Evolutionary conservation across 2,888 invertebrate species (phyloP), one percentile per base, ranked within the genome.

Genomic region (Endomychus coccineus): DNA sequence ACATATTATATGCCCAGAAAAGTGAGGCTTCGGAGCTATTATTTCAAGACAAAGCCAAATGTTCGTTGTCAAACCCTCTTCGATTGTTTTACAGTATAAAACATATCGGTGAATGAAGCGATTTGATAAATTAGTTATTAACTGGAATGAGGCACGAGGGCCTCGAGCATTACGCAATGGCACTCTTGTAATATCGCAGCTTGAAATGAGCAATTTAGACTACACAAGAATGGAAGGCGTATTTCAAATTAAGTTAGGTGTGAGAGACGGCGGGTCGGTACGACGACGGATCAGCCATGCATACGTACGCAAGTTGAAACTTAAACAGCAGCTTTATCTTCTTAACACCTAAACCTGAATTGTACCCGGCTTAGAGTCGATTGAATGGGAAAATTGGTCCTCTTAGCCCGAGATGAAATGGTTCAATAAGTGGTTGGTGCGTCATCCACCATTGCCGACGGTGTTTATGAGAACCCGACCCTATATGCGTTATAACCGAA

Each of bases 361-460:
- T 55, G 56, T 55, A 49, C 51, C 42, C 45, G 46, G 54, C 54
- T 59, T 54, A 52, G 21, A 19, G 52, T 49, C 57, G 58, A 61
- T 60, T 58, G 59, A 60, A 59, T 58, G 59, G 49, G 59, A 60
- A 59, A 60, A 61, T 60, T 59, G 59, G 55, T 45, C 49, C 55
- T 52, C 51, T 57, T 53, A 51, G 49, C 45, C 43, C 44, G 45
- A 49, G 44, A 50, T 49, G 43, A 50, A 58, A 59, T 55, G 53
- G 55, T 50, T 55, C 55, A 53, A 58, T 59, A 60, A 59, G 56
- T 55, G 25, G 21, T 19, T 19, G n/a, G 6, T 6, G 21, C 21
- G 21, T 19, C 21, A 19, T n/a, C 6, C 21, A n/a, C 6, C 21
- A n/a, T n/a, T 19, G 21, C 21, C n/a, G n/a, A n/a, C n/a, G n/a